Evolutionary conservation across 2,113 vertebrate species (phyloP).

Genomic region (Potamarius usumacintae): DNA sequence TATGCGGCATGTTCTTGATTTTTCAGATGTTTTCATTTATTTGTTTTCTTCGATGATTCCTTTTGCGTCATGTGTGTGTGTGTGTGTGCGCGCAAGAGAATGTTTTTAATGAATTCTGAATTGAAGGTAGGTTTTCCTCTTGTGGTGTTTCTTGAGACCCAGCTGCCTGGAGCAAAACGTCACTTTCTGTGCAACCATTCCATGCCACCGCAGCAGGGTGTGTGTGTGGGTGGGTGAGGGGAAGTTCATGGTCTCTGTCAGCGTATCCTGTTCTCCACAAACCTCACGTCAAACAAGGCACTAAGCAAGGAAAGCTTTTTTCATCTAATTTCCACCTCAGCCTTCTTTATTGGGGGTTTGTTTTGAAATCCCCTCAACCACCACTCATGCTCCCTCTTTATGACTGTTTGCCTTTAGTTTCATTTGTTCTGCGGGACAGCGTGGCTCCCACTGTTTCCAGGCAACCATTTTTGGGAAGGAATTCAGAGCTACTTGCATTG

Average conservation of each 20-base stretch:
- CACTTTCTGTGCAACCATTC: slow-evolving; percentile 64
- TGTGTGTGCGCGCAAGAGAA: not conserved
- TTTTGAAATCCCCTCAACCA: slow-evolving; percentile 58
- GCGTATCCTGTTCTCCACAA: slow-evolving; percentile 32
- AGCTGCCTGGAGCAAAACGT: slow-evolving; percentile 56
- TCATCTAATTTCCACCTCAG: slow-evolving; percentile 33
- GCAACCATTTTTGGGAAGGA: slow-evolving; percentile 65
- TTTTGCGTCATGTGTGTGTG: too few species aligned
- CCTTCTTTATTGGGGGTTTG: slow-evolving; percentile 60
- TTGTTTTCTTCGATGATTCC: slow-evolving; percentile 60
- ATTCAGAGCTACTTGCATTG: slow-evolving; percentile 66
- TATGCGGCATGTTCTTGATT: slow-evolving; percentile 63
- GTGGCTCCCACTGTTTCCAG: slow-evolving; percentile 61
- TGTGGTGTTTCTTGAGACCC: slow-evolving; percentile 62
- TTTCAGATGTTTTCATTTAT: slow-evolving; percentile 57
- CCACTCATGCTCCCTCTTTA: slow-evolving; percentile 58
- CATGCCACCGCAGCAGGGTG: slow-evolving; percentile 57
- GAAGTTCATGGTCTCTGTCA: slow-evolving; percentile 36
- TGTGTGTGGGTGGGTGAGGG: slow-evolving; percentile 9
- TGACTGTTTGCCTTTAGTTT: slow-evolving; percentile 64
- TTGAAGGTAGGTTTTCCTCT: slow-evolving; percentile 61
- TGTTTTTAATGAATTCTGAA: slow-evolving; percentile 59
- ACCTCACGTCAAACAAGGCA: slow-evolving; percentile 35
- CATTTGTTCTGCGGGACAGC: slow-evolving; percentile 60
- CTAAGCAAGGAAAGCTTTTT: slow-evolving; percentile 47